Conservation (phyloP, 2,888 invertebrate species). For the Amaurobius ferox region DNA sequence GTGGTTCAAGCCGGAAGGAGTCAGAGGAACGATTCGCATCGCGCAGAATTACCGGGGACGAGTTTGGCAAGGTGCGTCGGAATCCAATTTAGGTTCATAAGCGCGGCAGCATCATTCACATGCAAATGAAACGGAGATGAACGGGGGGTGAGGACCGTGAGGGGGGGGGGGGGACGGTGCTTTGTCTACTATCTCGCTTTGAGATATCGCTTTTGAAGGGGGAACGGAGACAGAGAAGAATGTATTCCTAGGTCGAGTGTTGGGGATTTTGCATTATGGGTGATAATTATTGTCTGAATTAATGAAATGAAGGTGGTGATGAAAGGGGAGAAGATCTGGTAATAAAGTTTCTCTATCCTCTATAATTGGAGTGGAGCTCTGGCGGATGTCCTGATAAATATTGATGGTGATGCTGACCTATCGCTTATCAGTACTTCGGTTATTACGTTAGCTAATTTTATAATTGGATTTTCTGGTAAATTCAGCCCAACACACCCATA, state of each 20-base stretch:
- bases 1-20: conserved; percentile 49
- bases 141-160: conserved; percentile 13
- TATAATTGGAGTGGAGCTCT: neutral
- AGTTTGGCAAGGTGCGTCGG: conserved; percentile 20
- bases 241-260: conserved; percentile 19
- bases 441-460: neutral
- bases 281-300: conserved; percentile 17
- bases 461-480: neutral
- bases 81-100: conserved; percentile 71
- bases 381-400: neutral
- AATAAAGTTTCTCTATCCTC: conserved; percentile 5
- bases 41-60: conserved; percentile 41
- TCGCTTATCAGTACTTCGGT: too few relatives aligned
- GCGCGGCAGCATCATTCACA: conserved; percentile 68
- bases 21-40: conserved; percentile 25
- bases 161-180: conserved; percentile 1
- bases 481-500: neutral
- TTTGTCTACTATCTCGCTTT: conserved; percentile 57
- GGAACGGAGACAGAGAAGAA: neutral
- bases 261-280: conserved; percentile 2
- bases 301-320: neutral
- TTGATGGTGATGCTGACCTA: too few relatives aligned
- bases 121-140: conserved; percentile 70
- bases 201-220: conserved; percentile 49
- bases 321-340: neutral